Evolutionary conservation across 2,113 vertebrate species (phyloP), one percentile per base, ranked within the genome.

Genomic region (Protobothrops flavoviridis): DNA sequence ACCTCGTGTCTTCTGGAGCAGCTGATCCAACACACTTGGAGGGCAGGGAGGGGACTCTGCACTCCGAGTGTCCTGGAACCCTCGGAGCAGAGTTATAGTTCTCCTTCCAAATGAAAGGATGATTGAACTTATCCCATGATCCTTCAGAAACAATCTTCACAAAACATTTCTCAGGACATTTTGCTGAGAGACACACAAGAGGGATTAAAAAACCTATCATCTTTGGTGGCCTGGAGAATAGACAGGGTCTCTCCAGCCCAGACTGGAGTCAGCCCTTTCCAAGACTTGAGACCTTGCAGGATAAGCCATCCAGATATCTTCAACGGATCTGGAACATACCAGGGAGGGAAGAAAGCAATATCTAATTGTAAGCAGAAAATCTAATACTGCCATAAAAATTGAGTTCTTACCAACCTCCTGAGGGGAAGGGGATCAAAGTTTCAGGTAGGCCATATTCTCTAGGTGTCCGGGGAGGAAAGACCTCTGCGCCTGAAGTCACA

Each of bases 81-180:
- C 20, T 90, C 88, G 93, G 9, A 85, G 17, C 0, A 23, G 85
- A 88, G 86, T 10, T 12, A 0, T 53, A 57, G 87, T 45, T 90
- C 9, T 0, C 74, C 0, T 0, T 92, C 91, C n/a, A 56, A 93
- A 94, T 90, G 93, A 87, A 0, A 95, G 92, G 52, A 92, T 0
- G 91, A 53, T 85, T n/a, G 56, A 61, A 88, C 69, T 48, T 57
- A 64, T 91, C 50, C 17, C 20, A 85, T 26, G 56, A 45, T 26
- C 52, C 20, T 45, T 53, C 55, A 86, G 21, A 15, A 92, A 55
- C 39, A 69, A 61, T 88, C 69, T 59, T 26, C 2, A 39, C 48
- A 87, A 86, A 94, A 93, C 50, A 93, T 0, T 0, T 90, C 90
- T 74, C 0, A 0, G 33, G 87, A 43, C 45, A 0, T 7, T 53